Base-by-base conservation (phyloP, 2,113 vertebrate species). In the Meleagris gallopavo region DNA sequence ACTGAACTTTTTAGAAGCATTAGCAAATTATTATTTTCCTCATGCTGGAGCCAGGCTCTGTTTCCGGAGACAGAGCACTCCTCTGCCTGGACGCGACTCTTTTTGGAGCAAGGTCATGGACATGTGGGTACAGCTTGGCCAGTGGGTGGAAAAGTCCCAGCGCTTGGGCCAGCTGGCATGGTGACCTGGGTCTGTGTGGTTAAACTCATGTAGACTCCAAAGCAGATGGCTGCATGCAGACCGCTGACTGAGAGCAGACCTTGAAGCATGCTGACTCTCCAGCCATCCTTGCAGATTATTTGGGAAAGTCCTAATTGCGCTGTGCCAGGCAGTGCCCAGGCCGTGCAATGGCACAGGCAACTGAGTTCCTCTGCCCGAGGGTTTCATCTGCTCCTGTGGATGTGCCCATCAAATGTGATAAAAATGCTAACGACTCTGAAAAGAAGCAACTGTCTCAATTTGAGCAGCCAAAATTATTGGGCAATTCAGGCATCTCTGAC, bases 101-200 rank as follows among this genome's bases (percentile, higher is more conserved):
- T 6, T 84, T 27, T 24, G 54, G 62, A 80, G 5, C 1, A 7
- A 80, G n/a, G 8, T 69, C 27, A 76, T 55, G 48, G 0, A 0
- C 17, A 2, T 5, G 16, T 25, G 32, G 36, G 24, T 40, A 18
- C 7, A 29, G 29, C 66, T 57, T 36, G 27, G 13, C 13, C 0
- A 2, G 58, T n/a, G 50, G 11, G 0, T 45, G 21, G 55, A 58
- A 55, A 9, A 21, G 29, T 12, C 41, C 41, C 7, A 27, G 32
- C 0, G 0, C 86, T 58, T 0, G 0, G 29, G 50, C 73, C 77
- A 70, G 50, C 50, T 62, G 70, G n/a, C n/a, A 2, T 0, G 0
- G 13, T n/a, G 54, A 14, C 69, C 55, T 54, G 48, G 14, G 30
- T 43, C 40, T 2, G 0, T 66, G 60, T 2, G 7, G 24, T 22